Conservation (phyloP, 2,888 invertebrate genomes). For the Oscheius sp. region DNA sequence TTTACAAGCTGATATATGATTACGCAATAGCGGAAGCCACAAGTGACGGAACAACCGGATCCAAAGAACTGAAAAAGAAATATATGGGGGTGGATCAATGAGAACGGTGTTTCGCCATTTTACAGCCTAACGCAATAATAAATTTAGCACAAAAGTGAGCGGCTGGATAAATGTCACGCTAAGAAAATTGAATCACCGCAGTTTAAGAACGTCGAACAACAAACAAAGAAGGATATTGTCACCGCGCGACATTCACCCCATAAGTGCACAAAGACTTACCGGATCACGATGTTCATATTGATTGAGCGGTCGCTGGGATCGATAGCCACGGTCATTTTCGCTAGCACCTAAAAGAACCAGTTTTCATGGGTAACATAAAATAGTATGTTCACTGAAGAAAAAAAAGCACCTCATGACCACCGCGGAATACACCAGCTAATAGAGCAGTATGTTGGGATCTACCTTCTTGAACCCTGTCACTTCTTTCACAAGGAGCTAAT, state of each 20-base stretch:
- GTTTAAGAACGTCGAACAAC: slow-evolving; percentile 5
- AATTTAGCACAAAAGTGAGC: background rate
- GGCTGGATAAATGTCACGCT: background rate
- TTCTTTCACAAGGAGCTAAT: slow-evolving; percentile 86
- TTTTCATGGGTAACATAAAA: background rate
- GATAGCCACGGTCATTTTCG: slow-evolving; percentile 64
- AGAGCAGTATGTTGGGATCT: slow-evolving; percentile 85
- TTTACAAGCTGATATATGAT: background rate
- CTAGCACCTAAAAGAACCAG: slow-evolving; percentile 53
- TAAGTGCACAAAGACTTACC: slow-evolving; percentile 49
- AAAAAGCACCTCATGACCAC: slow-evolving; percentile 77
- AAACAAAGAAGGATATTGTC: slow-evolving; percentile 7
- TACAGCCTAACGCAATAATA: background rate
- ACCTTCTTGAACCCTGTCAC: slow-evolving; percentile 86
- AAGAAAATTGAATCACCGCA: background rate
- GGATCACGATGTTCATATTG: slow-evolving; percentile 67
- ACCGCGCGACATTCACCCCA: background rate
- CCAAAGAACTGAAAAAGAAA: slow-evolving; percentile 45
- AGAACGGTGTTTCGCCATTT: background rate
- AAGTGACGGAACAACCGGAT: slow-evolving; percentile 53
- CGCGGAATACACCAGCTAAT: slow-evolving; percentile 88
- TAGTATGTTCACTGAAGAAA: background rate
- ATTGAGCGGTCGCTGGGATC: slow-evolving; percentile 69
- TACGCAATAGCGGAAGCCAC: slow-evolving; percentile 57
- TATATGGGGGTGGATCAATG: background rate